These are phyloP conservation scores for Cephus pulcher DNA, from an alignment of 2,888 invertebrate species.

Conservation along the genomic window DNA sequence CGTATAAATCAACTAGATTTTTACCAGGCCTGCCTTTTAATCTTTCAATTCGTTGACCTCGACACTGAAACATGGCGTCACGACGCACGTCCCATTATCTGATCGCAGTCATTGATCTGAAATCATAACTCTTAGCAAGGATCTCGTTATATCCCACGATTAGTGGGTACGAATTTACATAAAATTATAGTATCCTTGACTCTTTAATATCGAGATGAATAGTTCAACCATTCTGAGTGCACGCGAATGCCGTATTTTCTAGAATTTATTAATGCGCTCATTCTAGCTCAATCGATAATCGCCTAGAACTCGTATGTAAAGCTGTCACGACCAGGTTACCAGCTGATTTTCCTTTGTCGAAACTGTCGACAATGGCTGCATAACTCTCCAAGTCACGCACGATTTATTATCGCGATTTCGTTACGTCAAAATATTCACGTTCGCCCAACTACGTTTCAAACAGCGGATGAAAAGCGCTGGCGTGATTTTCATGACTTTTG, in stretches of 20 bases:
- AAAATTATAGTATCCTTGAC: neutral
- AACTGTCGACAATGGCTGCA: neutral
- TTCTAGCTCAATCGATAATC: neutral
- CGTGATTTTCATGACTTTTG: neutral
- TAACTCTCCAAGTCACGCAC: neutral
- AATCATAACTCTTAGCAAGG: neutral
- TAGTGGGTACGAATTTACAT: neutral
- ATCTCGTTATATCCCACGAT: neutral
- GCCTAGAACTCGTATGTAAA: neutral
- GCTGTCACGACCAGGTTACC: neutral
- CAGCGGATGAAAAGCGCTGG: neutral
- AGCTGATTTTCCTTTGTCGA: neutral
- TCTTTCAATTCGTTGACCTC: neutral
- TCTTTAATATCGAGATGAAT: neutral
- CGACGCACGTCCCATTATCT: neutral
- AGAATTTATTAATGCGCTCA: neutral
- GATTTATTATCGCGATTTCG: neutral
- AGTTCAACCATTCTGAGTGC: neutral
- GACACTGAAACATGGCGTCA: neutral
- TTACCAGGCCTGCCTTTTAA: neutral
- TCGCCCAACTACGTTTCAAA: neutral
- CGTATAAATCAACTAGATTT: neutral
- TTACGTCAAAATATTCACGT: neutral
- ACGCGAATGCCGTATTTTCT: neutral
- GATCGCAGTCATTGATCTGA: neutral